Evolutionary conservation across 1,140 invertebrate genomes (phyloP), one percentile per base, ranked within the genome.

Genomic region (Drosophila eugracilis): DNA sequence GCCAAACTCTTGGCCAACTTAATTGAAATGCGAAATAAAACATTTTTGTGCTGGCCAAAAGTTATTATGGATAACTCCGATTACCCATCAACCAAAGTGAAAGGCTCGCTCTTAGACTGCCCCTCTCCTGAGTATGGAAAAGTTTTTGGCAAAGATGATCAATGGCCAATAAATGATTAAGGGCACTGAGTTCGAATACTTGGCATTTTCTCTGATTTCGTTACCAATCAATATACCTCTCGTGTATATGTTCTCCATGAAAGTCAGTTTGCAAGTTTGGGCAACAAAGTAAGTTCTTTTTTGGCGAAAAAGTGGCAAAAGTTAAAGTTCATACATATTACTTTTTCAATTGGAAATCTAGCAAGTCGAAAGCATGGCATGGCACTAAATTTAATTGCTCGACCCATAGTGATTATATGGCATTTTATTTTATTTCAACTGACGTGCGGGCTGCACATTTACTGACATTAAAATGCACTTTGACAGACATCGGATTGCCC

Each of bases 401-500:
- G 32, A 22, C n/a, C 28, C 30, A 19, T 21, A 15, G 65, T 58
- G 52, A 71, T 58, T 58, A 57, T 55, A 49, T 19, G 42, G 54
- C 30, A 28, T 45, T 45, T 63, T 44, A 28, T 45, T 45, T 63
- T 44, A 45, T 45, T 45, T 59, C n/a, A 26, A 10, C 22, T 72
- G 57, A 53, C 70, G 59, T 54, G 70, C 58, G n/a, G 21, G 19
- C 28, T 36, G 49, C 55, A 59, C 41, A 39, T 48, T 74, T 69
- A 22, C 28, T 34, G 32, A 74, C 70, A 74, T 32, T 73, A 63
- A 74, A 62, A 49, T 81, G 78, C 78, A 81, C 78, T 83, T 73
- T 81, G 50, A 48, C 59, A 81, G 47, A 28, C 37, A 37, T 19
- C 39, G 52, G 37, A 26, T 66, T 48, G 28, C 39, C 28, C 30